phyloP scores from a whole-genome alignment of 2,113 vertebrate genomes.

The Eurypyga helias region DNA sequence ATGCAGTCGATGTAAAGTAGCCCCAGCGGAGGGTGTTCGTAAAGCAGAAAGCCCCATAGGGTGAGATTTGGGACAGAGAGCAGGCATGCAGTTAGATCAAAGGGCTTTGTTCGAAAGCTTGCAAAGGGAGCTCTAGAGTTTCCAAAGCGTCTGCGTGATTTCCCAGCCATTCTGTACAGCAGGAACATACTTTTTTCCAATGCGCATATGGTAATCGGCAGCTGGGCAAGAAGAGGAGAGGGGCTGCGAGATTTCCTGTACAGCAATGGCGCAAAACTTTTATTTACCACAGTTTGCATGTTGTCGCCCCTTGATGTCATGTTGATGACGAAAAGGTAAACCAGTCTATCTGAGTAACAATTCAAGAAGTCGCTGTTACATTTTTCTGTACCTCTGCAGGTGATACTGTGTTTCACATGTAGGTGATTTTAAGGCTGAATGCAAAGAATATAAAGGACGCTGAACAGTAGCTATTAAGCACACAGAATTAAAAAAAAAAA shows the following conservation, averaged over 20 bases:
- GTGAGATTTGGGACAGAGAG: conserved; percentile 3
- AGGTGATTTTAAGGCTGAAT: conserved; percentile 36
- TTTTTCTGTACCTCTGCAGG: conserved; percentile 23
- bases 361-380: not conserved
- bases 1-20: not conserved
- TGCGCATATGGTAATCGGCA: not conserved
- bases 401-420: not conserved
- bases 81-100: not conserved
- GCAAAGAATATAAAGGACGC: conserved; percentile 62
- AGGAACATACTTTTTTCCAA: not conserved
- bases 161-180: conserved; percentile 40
- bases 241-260: conserved; percentile 1
- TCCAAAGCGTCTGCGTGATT: not conserved
- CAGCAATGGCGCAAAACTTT: conserved; percentile 5
- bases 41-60: conserved; percentile 1
- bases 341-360: not conserved
- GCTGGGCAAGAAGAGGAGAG: conserved; percentile 1
- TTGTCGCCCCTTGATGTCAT: conserved; percentile 1
- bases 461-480: conserved; percentile 55
- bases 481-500: conserved; percentile 60
- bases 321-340: not conserved
- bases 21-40: conserved; percentile 16
- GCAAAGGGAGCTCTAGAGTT: conserved; percentile 1
- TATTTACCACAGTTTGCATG: conserved; percentile 6
- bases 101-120: conserved; percentile 19